Base-by-base conservation (phyloP, 64 coral and sea anemone genomes). In the Montipora efflorescens region DNA sequence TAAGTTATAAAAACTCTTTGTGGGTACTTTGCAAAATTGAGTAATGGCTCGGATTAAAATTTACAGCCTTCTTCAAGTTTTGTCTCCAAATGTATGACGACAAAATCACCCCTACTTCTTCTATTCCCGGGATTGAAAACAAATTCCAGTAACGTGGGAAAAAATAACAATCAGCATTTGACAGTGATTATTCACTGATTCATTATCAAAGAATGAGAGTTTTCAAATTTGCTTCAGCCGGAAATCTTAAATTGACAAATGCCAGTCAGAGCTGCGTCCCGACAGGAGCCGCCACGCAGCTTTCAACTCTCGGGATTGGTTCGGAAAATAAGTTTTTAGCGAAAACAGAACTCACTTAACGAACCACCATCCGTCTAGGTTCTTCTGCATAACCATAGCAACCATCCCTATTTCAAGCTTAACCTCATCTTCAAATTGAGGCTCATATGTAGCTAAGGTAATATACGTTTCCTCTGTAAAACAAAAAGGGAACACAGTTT, bases 311-410 rank as follows among this genome's bases (percentile, higher is more conserved):
- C 36, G 36, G 36, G 36, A 36, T 36, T 62, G 20, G 83, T 72
- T 48, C 53, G 4, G 53, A 36, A 36, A 36, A 36, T 36, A 36
- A 45, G 7, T 73, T 87, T 28, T 11, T 7, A 87, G 11, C 68
- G 5, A 12, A 72, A 87, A 68, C 68, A 58, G 12, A n/a, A 62
- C 77, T 95, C 44, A 97, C 96, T 67, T 89, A 62, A 97, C 49
- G 9, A 89, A 14, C 96, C 96, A 97, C 96, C 93, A 97, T 2
- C 96, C 96, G 48, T 97, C 89, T 16, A 92, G 79, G 69, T 95
- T 95, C 45, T 97, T 97, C 84, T 97, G 96, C 78, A 78, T 88
- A n/a, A 97, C 93, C 76, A 84, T 84, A 15, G 95, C 89, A 36
- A 97, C 21, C 76, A 89, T 75, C 14, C 96, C 96, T 11, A 92